Evolutionary conservation across 2,888 invertebrate genomes (phyloP).

Genomic region (Cepaea hortensis): DNA sequence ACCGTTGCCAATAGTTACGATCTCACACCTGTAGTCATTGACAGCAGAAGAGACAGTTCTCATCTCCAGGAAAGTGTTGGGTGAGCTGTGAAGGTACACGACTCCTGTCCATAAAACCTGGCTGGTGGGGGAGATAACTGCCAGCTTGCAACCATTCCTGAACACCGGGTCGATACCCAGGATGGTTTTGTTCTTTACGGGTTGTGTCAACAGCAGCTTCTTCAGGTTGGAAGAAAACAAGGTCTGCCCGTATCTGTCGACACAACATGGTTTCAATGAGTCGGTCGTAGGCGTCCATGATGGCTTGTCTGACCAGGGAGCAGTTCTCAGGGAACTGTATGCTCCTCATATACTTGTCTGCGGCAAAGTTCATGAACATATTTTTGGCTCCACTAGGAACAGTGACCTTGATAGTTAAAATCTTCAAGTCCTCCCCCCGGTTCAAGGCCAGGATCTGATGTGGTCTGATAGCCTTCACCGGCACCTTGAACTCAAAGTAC

Average conservation of each 20-base stretch:
- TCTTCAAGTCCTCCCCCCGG: conserved; percentile 88
- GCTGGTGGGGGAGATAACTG: conserved; percentile 80
- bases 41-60: conserved; percentile 15
- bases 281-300: conserved; percentile 82
- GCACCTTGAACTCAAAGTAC: conserved; percentile 86
- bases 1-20: conserved; percentile 94
- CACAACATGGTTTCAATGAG: conserved; percentile 61
- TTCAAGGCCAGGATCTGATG: conserved; percentile 90
- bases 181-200: conserved; percentile 85
- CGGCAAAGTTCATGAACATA: conserved; percentile 80
- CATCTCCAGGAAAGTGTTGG: conserved; percentile 47
- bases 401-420: conserved; percentile 85
- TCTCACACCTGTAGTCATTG: conserved; percentile 81
- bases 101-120: conserved; percentile 83
- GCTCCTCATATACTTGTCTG: conserved; percentile 57
- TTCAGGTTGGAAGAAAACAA: conserved; percentile 91
- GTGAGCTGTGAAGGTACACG: conserved; percentile 81
- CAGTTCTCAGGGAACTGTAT: conserved; percentile 58
- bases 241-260: conserved; percentile 77
- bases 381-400: conserved; percentile 83
- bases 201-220: conserved; percentile 87
- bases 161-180: conserved; percentile 94
- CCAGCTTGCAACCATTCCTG: conserved; percentile 91
- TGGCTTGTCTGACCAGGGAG: conserved; percentile 76
- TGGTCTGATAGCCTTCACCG: conserved; percentile 83